These are phyloP conservation scores for Phania funesta DNA, from an alignment of 2,888 invertebrate genomes.

Conservation along the genomic window DNA sequence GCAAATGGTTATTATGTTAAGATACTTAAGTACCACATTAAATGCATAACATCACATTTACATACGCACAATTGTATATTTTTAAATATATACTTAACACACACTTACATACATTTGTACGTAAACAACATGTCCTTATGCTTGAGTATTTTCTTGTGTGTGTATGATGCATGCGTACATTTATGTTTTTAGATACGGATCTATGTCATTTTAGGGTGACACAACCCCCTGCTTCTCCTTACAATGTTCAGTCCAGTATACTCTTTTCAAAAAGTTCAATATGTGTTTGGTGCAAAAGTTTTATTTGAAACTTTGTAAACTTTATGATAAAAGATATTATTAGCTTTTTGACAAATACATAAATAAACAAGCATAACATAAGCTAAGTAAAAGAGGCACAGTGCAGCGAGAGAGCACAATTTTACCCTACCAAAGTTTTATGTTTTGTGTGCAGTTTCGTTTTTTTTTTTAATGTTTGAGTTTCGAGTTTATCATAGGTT, in stretches of 20 bases:
- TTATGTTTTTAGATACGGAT: not conserved
- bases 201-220: not conserved
- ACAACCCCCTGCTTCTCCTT: not conserved
- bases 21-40: not conserved
- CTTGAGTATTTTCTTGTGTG: not conserved
- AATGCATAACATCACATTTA: not conserved
- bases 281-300: not conserved
- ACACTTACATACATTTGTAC: not conserved
- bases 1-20: not conserved
- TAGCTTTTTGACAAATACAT: constrained; percentile 24
- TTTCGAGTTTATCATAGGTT: no score
- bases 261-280: not conserved
- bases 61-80: not conserved
- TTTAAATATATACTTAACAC: not conserved
- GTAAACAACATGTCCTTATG: not conserved
- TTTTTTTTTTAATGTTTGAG: no score
- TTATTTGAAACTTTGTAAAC: constrained; percentile 18
- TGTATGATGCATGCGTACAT: not conserved
- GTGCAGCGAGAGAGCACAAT: not conserved
- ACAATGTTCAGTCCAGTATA: not conserved
- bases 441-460: no score
- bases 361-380: not conserved
- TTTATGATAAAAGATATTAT: not conserved
- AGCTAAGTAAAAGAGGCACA: not conserved
- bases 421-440: no score